Percentiles rank a stretch among this genome's conserved stretches.
phyloP scores from a whole-genome alignment of 2,888 invertebrate genomes.

The Drosophila longiperda region DNA sequence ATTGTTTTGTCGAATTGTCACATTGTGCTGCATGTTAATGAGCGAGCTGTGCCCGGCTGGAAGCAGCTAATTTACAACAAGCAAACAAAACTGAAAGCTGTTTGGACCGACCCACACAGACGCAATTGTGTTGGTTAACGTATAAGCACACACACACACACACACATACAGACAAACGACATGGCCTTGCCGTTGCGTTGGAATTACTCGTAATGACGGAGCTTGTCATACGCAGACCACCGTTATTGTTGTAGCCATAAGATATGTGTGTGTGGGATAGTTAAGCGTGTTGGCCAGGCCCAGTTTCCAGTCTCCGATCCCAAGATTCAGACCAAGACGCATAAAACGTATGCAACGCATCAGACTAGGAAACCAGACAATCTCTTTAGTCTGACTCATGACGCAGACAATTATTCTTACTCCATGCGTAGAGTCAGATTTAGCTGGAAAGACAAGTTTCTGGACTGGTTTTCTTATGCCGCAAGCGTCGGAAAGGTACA shows the following conservation, averaged over 20 bases:
- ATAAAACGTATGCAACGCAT: conserved; percentile 9
- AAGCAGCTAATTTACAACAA: conserved; percentile 35
- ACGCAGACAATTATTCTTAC: conserved; percentile 59
- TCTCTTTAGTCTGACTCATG: conserved; percentile 57
- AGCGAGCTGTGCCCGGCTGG: conserved; percentile 8
- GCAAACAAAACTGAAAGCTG: conserved; percentile 52
- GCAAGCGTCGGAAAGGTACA: conserved; percentile 22
- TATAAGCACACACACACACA: conserved; percentile 15
- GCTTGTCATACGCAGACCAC: conserved; percentile 54
- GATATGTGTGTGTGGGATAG: conserved; percentile 42
- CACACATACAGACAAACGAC: conserved; percentile 25
- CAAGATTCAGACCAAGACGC: conserved; percentile 23
- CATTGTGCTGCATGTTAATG: conserved; percentile 50
- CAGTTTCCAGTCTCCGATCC: conserved; percentile 6
- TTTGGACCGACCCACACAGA: conserved; percentile 25
- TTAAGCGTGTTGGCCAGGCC: conserved; percentile 50
- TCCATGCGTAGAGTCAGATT: conserved; percentile 55
- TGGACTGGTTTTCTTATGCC: conserved; percentile 40
- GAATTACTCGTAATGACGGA: conserved; percentile 44
- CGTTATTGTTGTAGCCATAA: conserved; percentile 55
- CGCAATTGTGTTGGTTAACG: conserved; percentile 13
- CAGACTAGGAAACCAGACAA: conserved; percentile 42
- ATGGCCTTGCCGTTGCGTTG: conserved; percentile 67
- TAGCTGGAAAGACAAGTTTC: conserved; percentile 50
- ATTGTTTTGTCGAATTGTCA: conserved; percentile 31